Conservation (phyloP, 2,888 invertebrate genomes). For the Scrobipalpa atriplicella region DNA sequence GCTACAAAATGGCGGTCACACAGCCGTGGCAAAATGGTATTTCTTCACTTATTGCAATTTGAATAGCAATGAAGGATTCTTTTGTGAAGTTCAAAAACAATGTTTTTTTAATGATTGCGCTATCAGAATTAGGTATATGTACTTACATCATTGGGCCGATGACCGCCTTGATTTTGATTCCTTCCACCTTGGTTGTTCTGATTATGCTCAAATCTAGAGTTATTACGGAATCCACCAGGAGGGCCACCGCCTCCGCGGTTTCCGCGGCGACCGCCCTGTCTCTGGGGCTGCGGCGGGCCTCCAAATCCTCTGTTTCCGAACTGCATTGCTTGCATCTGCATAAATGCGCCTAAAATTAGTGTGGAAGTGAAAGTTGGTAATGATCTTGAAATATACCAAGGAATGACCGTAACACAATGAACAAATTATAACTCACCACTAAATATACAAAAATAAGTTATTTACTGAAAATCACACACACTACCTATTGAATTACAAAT, state of each 20-base stretch:
- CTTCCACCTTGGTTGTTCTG: constrained; percentile 43
- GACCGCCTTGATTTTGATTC: constrained; percentile 69
- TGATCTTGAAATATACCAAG: neutral
- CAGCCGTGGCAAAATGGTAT: constrained; percentile 22
- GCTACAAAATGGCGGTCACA: constrained; percentile 44
- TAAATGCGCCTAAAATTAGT: constrained; percentile 38
- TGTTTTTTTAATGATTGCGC: neutral
- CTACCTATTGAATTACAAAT: neutral
- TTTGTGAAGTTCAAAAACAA: neutral
- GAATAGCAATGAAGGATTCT: no score
- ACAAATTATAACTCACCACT: neutral
- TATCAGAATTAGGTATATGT: neutral
- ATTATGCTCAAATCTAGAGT: constrained; percentile 71
- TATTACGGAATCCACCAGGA: constrained; percentile 56
- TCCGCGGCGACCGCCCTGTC: constrained; percentile 69
- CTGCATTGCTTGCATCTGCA: constrained; percentile 75
- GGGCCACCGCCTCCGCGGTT: constrained; percentile 56
- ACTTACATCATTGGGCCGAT: constrained; percentile 71
- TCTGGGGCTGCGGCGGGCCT: constrained; percentile 75
- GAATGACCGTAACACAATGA: neutral
- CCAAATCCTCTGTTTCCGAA: constrained; percentile 76
- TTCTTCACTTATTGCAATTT: neutral
- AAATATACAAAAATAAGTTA: constrained; percentile 5
- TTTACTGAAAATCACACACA: neutral
- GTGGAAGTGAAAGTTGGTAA: constrained; percentile 3